phyloP scores from a whole-genome alignment of 2,888 invertebrate genomes.

The Acholoe squamosa region DNA sequence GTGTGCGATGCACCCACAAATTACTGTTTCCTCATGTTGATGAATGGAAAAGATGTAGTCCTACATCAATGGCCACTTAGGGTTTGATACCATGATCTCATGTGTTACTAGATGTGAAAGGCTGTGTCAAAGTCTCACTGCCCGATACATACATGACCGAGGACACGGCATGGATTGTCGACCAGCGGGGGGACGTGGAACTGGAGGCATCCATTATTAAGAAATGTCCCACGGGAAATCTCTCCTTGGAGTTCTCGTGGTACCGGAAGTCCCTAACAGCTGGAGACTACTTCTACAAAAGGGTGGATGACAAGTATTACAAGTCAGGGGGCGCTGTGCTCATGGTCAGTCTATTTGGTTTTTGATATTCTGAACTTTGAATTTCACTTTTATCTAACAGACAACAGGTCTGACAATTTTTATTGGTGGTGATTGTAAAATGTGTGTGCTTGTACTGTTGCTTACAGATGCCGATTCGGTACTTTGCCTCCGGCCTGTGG shows the following conservation, averaged over 20 bases:
- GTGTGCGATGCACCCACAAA: no score
- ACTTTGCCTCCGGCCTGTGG: conserved; percentile 6
- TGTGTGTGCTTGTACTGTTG: not conserved
- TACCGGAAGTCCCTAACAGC: conserved; percentile 25
- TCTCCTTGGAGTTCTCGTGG: conserved; percentile 9
- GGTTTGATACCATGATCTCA: not conserved
- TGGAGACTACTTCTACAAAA: conserved; percentile 24
- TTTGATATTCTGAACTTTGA: no score
- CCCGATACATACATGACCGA: conserved; percentile 34
- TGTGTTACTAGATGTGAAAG: not conserved
- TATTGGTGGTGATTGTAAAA: no score
- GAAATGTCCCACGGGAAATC: conserved; percentile 38
- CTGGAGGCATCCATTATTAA: conserved; percentile 42
- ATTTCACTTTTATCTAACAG: no score
- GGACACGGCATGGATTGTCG: conserved; percentile 36
- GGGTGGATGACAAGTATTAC: not conserved
- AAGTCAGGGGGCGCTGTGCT: conserved; percentile 16
- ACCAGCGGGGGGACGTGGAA: not conserved
- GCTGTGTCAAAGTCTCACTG: not conserved
- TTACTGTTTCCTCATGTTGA: no score
- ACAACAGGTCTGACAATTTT: no score
- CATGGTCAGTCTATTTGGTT: not conserved
- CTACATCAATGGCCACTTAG: no score
- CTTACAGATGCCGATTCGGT: conserved; percentile 10
- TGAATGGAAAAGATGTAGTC: no score